phyloP scores from a whole-genome alignment of 2,888 invertebrate species.

The Drosophila falleni region DNA sequence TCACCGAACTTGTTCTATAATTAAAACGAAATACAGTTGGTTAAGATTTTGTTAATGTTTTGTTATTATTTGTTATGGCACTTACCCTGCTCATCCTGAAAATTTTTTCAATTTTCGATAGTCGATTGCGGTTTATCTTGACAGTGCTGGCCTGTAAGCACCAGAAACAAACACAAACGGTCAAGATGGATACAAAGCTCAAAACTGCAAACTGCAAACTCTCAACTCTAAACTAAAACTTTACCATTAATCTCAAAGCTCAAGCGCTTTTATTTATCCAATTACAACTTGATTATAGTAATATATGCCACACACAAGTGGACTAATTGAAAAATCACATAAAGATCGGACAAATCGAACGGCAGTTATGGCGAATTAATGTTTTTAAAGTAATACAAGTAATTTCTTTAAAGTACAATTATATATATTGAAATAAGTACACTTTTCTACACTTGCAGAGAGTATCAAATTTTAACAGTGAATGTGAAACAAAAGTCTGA shows the following conservation, averaged over 20 bases:
- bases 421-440: no score
- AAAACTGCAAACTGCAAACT: not conserved
- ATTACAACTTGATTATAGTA: slow-evolving; percentile 31
- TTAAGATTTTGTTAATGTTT: not conserved
- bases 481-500: not conserved
- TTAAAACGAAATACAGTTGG: not conserved
- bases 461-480: not conserved
- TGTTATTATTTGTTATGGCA: slow-evolving; percentile 40
- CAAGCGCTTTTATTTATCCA: slow-evolving; percentile 16
- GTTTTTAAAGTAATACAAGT: no score
- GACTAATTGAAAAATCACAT: slow-evolving; percentile 46
- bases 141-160: slow-evolving; percentile 88
- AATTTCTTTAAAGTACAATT: no score
- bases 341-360: slow-evolving; percentile 2
- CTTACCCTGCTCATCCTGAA: slow-evolving; percentile 97
- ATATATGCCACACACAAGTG: not conserved
- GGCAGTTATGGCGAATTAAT: no score
- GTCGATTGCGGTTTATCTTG: slow-evolving; percentile 92
- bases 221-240: slow-evolving; percentile 11
- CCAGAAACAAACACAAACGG: slow-evolving; percentile 14
- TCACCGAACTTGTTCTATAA: slow-evolving; percentile 81
- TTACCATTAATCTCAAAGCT: slow-evolving; percentile 7
- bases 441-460: slow-evolving; percentile 11
- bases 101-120: slow-evolving; percentile 98
- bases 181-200: slow-evolving; percentile 8